Percentiles rank a stretch among this genome's conserved stretches.
Conservation (phyloP, 1,140 invertebrate genomes). For the Hetaerina americana region DNA sequence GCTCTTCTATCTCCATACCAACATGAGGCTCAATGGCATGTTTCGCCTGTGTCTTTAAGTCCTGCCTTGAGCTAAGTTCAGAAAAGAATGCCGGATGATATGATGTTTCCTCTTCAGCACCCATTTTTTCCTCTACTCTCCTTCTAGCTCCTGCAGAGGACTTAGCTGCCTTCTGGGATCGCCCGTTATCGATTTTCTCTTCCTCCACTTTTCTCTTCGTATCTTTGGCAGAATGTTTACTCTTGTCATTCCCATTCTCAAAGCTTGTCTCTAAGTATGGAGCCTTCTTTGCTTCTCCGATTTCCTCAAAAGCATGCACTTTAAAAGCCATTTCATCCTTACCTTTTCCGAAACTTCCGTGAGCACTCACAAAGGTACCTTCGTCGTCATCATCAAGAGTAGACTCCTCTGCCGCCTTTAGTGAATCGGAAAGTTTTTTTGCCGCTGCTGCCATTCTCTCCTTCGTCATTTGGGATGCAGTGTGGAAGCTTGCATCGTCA, state of each 20-base stretch:
- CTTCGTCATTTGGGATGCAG: conserved; percentile 9
- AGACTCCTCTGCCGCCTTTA: conserved; percentile 16
- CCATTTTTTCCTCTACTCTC: not conserved
- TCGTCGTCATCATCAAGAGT: conserved; percentile 18
- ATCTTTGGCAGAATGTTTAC: conserved; percentile 13
- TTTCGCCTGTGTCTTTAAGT: not conserved
- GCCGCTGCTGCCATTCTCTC: conserved; percentile 1
- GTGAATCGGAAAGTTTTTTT: not conserved
- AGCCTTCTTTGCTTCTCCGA: too few species aligned
- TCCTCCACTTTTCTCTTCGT: not conserved
- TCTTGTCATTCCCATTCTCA: not conserved
- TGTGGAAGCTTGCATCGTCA: conserved; percentile 20
- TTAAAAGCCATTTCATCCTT: conserved; percentile 11
- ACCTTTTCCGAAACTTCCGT: conserved; percentile 10
- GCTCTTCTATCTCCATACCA: not conserved
- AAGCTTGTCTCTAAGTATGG: not conserved
- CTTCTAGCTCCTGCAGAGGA: not conserved
- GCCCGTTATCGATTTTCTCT: conserved; percentile 2
- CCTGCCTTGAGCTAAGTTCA: not conserved
- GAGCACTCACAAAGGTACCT: conserved; percentile 28
- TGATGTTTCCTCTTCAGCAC: conserved; percentile 12
- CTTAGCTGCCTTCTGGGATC: conserved; percentile 1
- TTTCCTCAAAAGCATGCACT: conserved; percentile 2
- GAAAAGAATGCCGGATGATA: not conserved
- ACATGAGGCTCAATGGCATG: not conserved